Conservation (phyloP, 37 sponge, comb jelly and placozoan species). For the Eunapius fragilis region DNA sequence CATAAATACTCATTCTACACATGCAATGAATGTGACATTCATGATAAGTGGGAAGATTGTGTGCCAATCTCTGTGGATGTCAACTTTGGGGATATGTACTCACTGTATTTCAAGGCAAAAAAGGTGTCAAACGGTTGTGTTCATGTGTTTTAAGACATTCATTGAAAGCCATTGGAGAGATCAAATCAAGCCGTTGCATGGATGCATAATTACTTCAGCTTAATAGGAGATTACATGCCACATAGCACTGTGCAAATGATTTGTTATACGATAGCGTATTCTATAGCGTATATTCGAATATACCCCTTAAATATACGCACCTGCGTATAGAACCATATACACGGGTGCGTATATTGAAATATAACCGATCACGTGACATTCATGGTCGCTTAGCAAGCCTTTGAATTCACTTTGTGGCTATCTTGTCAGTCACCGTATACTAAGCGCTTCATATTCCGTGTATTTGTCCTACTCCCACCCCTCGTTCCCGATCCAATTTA, state of each 20-base stretch:
- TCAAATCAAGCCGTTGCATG: slow-evolving; percentile 34
- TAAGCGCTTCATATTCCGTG: no score
- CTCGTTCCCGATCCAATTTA: no score
- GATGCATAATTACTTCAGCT: slow-evolving; percentile 13
- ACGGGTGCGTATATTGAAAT: no score
- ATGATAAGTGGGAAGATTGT: background rate
- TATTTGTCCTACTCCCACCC: no score
- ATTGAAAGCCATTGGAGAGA: background rate
- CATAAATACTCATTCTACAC: background rate
- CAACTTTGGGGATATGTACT: background rate
- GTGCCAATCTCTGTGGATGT: background rate
- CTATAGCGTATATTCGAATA: no score
- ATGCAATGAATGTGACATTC: background rate
- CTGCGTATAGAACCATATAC: background rate
- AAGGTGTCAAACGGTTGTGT: background rate
- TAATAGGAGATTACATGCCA: slow-evolving; percentile 36
- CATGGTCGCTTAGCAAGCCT: no score
- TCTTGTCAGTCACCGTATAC: no score
- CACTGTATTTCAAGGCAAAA: background rate
- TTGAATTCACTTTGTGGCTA: no score
- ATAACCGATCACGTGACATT: no score
- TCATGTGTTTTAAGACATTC: background rate
- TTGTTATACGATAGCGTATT: no score
- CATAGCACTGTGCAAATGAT: slow-evolving; percentile 1
- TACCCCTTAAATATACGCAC: no score